Percentiles rank a stretch among this genome's conserved stretches.
Evolutionary conservation across 2,888 invertebrate species (phyloP).

Genomic region (Dimorphilus gyrociliatus): DNA sequence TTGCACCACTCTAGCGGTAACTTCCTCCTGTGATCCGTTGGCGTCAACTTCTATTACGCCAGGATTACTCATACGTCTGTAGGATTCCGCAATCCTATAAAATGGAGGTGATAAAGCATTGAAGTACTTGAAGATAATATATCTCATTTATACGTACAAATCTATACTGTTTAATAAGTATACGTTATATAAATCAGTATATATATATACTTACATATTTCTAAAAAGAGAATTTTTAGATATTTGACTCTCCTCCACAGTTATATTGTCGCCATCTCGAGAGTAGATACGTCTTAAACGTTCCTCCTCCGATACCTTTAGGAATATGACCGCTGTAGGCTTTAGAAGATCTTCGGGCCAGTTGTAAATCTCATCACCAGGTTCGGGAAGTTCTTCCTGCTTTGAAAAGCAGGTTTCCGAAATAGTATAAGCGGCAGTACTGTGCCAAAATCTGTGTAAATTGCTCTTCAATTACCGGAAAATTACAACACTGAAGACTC

Average conservation of each 20-base stretch:
- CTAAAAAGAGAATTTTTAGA: no score
- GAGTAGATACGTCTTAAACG: constrained; percentile 11
- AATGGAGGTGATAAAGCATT: no score
- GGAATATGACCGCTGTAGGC: constrained; percentile 15
- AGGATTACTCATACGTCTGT: no score
- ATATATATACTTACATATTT: constrained; percentile 16
- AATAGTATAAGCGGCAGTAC: constrained; percentile 19
- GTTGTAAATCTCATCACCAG: constrained; percentile 11
- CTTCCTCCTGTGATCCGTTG: no score
- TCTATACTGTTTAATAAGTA: no score
- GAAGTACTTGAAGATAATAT: no score
- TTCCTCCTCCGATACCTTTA: constrained; percentile 15
- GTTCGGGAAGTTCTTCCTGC: constrained; percentile 10
- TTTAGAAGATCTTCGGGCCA: constrained; percentile 18
- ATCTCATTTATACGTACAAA: no score
- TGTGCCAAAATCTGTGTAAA: constrained; percentile 18
- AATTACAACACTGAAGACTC: background rate
- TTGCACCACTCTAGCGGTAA: no score
- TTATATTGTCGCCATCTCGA: no score
- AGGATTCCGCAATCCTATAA: no score
- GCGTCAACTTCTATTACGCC: no score
- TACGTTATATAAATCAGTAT: no score
- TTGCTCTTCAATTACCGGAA: background rate
- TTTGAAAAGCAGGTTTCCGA: constrained; percentile 14
- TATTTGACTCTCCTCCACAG: constrained; percentile 6